These are phyloP conservation scores for Pogoniulus pusillus DNA, from an alignment of 2,797 vertebrate genomes.

Conservation along the genomic window DNA sequence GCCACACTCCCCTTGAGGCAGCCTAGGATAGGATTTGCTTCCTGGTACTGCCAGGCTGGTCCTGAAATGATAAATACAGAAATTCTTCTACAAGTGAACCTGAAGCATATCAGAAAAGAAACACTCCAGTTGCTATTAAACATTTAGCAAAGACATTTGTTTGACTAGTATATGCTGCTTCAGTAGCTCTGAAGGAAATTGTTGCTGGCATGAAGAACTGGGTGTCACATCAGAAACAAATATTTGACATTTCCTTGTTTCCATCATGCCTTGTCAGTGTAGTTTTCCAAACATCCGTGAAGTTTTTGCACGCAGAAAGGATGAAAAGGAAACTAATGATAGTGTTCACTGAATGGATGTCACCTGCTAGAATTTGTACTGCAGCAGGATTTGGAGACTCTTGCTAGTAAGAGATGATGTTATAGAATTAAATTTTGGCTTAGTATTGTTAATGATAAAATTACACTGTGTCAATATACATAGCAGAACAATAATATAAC, in stretches of 20 bases:
- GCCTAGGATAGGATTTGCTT: too few species aligned
- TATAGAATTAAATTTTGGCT: conserved; percentile 35
- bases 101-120: conserved; percentile 33
- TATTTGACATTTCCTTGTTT: conserved; percentile 61
- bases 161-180: conserved; percentile 29
- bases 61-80: neutral
- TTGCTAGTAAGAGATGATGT: conserved; percentile 38
- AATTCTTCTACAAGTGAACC: conserved; percentile 6
- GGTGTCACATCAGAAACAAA: conserved; percentile 56
- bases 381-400: conserved; percentile 9
- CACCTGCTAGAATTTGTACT: conserved; percentile 15
- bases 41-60: neutral
- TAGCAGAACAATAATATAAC: conserved; percentile 55
- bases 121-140: neutral
- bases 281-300: conserved; percentile 57
- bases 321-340: conserved; percentile 40
- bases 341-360: conserved; percentile 28
- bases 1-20: too few species aligned
- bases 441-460: conserved; percentile 63
- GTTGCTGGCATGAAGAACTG: conserved; percentile 20
- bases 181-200: conserved; percentile 41
- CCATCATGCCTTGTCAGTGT: conserved; percentile 57
- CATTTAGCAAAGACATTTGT: conserved; percentile 29
- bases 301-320: conserved; percentile 42
- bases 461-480: conserved; percentile 73